Percentiles rank a stretch among this genome's conserved stretches.
These are phyloP conservation scores for Sycobia sp. DNA, from an alignment of 1,140 invertebrate species.

Conservation along the genomic window DNA sequence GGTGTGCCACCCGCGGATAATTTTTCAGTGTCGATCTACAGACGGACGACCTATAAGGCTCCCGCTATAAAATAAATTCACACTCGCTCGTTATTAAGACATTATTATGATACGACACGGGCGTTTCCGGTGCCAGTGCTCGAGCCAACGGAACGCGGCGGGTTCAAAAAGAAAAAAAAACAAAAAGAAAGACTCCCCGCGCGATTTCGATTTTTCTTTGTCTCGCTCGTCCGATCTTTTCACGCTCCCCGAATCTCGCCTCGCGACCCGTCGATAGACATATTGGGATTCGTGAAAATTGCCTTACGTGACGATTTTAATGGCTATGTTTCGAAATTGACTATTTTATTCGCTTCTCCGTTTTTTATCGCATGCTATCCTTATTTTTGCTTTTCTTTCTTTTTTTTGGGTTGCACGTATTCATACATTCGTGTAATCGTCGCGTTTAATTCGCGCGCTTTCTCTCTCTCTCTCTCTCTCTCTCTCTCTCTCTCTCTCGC, in stretches of 20 bases:
- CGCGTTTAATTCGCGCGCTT: neutral
- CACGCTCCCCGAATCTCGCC: neutral
- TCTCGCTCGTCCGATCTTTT: constrained; percentile 1
- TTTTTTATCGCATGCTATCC: neutral
- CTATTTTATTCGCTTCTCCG: constrained; percentile 17
- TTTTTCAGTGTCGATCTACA: no score
- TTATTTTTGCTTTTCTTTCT: neutral
- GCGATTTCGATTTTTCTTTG: neutral
- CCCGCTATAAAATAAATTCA: no score
- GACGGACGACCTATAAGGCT: no score
- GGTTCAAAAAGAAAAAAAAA: no score
- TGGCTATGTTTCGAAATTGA: constrained; percentile 33
- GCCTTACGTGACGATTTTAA: constrained; percentile 14
- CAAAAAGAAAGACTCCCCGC: neutral
- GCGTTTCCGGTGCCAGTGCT: no score
- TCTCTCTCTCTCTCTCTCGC: neutral
- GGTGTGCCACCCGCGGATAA: no score
- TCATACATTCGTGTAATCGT: neutral
- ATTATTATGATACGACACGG: no score
- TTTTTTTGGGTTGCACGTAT: neutral
- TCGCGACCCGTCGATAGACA: constrained; percentile 10
- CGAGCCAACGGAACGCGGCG: no score
- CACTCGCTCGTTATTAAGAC: no score
- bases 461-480: neutral
- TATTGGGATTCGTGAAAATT: constrained; percentile 5